Evolutionary conservation across 2,797 vertebrate genomes (phyloP).

Genomic region (Pteropus rufus): DNA sequence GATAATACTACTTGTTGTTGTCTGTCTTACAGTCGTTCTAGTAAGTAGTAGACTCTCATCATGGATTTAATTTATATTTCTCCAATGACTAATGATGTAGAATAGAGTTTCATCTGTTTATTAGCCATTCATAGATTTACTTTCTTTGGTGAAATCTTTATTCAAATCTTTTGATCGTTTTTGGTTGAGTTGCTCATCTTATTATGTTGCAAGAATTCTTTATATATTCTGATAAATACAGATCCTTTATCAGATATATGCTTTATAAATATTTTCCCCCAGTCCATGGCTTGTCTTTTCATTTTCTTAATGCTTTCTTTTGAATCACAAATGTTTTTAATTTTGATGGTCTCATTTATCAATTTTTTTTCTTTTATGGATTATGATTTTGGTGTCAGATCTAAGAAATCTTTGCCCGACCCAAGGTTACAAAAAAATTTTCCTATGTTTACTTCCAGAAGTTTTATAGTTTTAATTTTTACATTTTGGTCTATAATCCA

Average conservation of each 20-base stretch:
- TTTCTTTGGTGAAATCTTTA: not conserved
- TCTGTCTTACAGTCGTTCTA: not conserved
- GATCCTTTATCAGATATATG: not conserved
- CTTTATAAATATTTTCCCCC: not conserved
- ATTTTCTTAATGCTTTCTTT: not conserved
- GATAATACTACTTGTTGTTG: fast-evolving
- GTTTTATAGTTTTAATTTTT: not conserved
- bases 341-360: not conserved
- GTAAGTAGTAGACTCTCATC: not conserved
- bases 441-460: not conserved
- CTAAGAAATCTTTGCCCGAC: not conserved
- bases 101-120: not conserved
- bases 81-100: not conserved
- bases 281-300: not conserved
- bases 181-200: not conserved
- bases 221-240: not conserved
- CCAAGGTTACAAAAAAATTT: not conserved
- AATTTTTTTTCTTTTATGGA: not conserved
- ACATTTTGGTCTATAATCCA: not conserved
- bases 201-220: not conserved
- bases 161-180: constrained; percentile 3
- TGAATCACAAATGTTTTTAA: not conserved
- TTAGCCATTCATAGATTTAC: not conserved
- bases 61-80: not conserved
- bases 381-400: not conserved